Base-by-base conservation (phyloP, 2,113 vertebrate species). In the Eurypyga helias region DNA sequence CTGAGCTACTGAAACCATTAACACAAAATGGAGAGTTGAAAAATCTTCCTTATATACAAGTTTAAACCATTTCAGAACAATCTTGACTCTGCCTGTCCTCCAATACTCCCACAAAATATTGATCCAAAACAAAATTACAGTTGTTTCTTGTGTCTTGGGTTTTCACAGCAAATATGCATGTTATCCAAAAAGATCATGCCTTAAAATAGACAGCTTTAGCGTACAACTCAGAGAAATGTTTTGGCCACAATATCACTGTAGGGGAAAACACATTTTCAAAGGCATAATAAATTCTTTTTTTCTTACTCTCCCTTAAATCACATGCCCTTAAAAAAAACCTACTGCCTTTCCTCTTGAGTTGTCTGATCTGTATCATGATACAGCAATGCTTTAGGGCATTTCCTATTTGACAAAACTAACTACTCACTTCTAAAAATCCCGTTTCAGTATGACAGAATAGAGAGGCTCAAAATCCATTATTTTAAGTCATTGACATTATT, bases 341-440 rank as follows among this genome's bases (percentile, higher is more conserved):
- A 64, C 64, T 69, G 69, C 33, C 51, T 94, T 92, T 90, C 18
- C 29, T 92, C 69, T 46, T 89, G 69, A 84, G 38, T n/a, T 76
- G n/a, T 89, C 49, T 75, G 73, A 93, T 76, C 65, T 3, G 0
- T 65, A 57, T 76, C 45, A 89, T 51, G n/a, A 65, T 69, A 83
- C 3, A 92, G 72, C n/a, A 71, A 75, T 46, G 73, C 92, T 87
- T 95, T 62, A 79, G 61, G 83, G 72, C 57, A 89, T 87, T 93
- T 89, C 31, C 73, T 78, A 33, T 65, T 93, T 79, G 83, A 91
- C 69, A 79, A 89, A 89, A 91, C 48, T 87, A 95, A 90, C 80
- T 54, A 52, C 58, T 93, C 38, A 55, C 33, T 92, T 85, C 41
- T 75, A 82, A 78, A 93, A 95, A 65, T 52, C 69, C 34, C 11